Percentiles rank a stretch among this genome's conserved stretches.
phyloP scores from a whole-genome alignment of 1,140 invertebrate genomes.

The Drosophila miranda region DNA sequence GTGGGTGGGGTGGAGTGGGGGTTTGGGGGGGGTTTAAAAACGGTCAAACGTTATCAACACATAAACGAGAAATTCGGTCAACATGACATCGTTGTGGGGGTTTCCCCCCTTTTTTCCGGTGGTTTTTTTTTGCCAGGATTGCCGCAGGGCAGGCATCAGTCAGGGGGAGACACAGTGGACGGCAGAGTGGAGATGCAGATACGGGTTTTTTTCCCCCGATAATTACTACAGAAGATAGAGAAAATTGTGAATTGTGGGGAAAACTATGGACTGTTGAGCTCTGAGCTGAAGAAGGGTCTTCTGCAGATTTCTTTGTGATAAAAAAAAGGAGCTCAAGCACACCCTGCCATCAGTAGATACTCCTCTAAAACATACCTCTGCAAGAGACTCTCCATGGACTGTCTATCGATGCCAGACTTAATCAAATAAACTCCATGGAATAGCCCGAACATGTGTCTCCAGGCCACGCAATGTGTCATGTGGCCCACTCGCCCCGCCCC shows the following conservation, averaged over 20 bases:
- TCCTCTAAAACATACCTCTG: too few species aligned
- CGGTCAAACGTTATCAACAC: constrained; percentile 61
- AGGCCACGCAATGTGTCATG: constrained; percentile 31
- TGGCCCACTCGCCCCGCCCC: background rate
- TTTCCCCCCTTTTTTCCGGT: background rate
- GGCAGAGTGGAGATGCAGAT: too few species aligned
- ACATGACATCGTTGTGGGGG: constrained; percentile 40
- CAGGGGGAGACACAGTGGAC: background rate
- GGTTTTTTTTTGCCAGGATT: background rate
- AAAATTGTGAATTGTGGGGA: too few species aligned
- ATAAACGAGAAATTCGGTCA: constrained; percentile 59
- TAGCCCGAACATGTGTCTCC: constrained; percentile 44
- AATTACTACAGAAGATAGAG: too few species aligned
- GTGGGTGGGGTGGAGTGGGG: background rate
- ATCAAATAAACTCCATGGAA: background rate
- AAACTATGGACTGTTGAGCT: too few species aligned
- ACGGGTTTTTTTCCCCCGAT: too few species aligned
- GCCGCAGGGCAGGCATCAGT: background rate
- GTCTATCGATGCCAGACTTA: too few species aligned
- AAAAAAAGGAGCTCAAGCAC: too few species aligned
- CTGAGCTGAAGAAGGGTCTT: too few species aligned
- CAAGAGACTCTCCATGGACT: too few species aligned
- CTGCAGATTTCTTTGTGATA: too few species aligned
- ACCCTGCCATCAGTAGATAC: too few species aligned
- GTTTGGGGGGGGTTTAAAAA: constrained; percentile 36